A percentile compares a stretch with the other conserved stretches of the same genome.
phyloP scores from a whole-genome alignment of 2,888 invertebrate species.

The Clistopyga incitator region DNA sequence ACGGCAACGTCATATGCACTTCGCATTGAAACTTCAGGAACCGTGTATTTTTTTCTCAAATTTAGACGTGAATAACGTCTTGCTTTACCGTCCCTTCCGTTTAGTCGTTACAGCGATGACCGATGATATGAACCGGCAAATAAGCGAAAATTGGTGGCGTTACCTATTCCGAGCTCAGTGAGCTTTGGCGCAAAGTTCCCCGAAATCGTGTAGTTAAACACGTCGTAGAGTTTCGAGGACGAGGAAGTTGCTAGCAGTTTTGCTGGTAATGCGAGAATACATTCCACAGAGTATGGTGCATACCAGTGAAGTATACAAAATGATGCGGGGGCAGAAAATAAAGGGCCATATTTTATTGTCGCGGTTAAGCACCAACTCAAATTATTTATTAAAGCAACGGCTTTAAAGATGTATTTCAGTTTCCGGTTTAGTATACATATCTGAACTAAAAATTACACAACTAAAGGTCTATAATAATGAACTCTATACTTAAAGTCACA shows the following conservation, averaged over 20 bases:
- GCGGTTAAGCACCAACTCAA: not conserved
- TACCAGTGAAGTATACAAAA: not conserved
- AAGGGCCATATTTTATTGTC: not conserved
- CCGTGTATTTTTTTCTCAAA: constrained; percentile 42
- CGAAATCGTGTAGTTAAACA: not conserved
- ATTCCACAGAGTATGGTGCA: not conserved
- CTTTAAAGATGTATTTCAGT: not conserved
- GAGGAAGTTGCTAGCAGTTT: not conserved
- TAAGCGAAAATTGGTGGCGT: not conserved
- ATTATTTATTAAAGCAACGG: not conserved
- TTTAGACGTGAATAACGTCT: constrained; percentile 39
- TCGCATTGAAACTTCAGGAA: too few relatives aligned
- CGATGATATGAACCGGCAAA: not conserved
- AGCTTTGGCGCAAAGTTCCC: not conserved
- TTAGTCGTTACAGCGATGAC: constrained; percentile 2
- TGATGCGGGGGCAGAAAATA: not conserved
- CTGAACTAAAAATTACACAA: too few relatives aligned
- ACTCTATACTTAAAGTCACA: too few relatives aligned
- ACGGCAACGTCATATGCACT: too few relatives aligned
- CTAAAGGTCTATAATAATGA: too few relatives aligned
- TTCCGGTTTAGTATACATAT: not conserved
- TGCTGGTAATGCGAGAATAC: constrained; percentile 4
- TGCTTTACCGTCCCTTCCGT: constrained; percentile 25
- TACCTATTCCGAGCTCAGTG: not conserved
- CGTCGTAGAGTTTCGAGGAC: not conserved